These are phyloP conservation scores for Lordiphosa clarofinis DNA, from an alignment of 1,140 invertebrate species.

Conservation along the genomic window DNA sequence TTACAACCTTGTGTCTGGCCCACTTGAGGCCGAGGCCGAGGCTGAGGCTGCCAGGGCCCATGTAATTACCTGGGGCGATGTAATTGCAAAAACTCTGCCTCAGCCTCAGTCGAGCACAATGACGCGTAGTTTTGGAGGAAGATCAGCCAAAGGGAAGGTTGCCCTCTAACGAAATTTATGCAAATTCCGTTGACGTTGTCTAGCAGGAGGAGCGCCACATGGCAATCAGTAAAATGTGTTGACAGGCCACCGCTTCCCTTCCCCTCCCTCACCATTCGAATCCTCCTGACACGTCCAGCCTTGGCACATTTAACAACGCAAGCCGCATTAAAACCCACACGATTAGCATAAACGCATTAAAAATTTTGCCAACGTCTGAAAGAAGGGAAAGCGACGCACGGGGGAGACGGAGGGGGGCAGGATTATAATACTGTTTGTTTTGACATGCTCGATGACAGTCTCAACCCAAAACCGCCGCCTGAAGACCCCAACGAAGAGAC, in stretches of 20 bases:
- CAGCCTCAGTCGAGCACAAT: constrained; percentile 20
- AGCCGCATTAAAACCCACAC: constrained; percentile 66
- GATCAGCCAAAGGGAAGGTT: background rate
- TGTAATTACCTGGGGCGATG: constrained; percentile 72
- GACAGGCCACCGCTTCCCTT: constrained; percentile 32
- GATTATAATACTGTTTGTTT: constrained; percentile 78
- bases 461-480: too few species aligned
- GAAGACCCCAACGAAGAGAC: background rate
- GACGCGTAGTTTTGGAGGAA: constrained; percentile 46
- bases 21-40: constrained; percentile 48
- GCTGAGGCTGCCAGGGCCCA: constrained; percentile 47
- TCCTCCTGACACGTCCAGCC: constrained; percentile 39
- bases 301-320: constrained; percentile 70
- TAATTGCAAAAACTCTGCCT: constrained; percentile 54
- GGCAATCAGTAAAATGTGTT: constrained; percentile 67
- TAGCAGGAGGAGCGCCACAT: constrained; percentile 30
- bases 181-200: constrained; percentile 46
- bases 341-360: constrained; percentile 80
- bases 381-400: background rate
- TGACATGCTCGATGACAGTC: constrained; percentile 76
- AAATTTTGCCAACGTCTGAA: constrained; percentile 49
- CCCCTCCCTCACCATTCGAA: background rate
- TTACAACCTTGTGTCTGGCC: constrained; percentile 26
- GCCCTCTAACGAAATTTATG: constrained; percentile 62
- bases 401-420: background rate